phyloP scores from a whole-genome alignment of 64 coral and sea anemone genomes.

The Dendrophyllia cribrosa region DNA sequence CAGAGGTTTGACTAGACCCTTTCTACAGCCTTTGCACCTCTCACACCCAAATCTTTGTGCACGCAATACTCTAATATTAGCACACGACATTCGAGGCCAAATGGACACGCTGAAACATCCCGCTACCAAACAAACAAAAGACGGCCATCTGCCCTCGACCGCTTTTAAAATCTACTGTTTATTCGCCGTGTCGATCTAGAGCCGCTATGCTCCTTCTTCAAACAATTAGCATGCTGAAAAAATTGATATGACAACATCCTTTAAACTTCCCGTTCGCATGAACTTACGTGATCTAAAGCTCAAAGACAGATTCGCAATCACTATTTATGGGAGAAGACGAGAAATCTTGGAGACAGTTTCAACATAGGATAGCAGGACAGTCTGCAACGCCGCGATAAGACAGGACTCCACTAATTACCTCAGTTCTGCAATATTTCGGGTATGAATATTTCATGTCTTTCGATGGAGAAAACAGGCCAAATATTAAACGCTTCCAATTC shows the following conservation, averaged over 20 bases:
- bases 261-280: slow-evolving; percentile 10
- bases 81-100: background rate
- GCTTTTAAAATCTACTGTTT: slow-evolving; percentile 57
- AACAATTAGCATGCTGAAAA: slow-evolving; percentile 60
- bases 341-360: background rate
- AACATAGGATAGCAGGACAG: slow-evolving; percentile 39
- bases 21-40: slow-evolving; percentile 25
- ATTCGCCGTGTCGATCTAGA: slow-evolving; percentile 37
- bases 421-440: slow-evolving; percentile 92
- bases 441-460: slow-evolving; percentile 97
- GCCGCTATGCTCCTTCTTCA: slow-evolving; percentile 40
- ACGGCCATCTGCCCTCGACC: slow-evolving; percentile 60
- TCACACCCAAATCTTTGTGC: slow-evolving; percentile 13
- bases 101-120: slow-evolving; percentile 13
- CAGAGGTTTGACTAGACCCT: background rate
- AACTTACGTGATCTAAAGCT: slow-evolving; percentile 67
- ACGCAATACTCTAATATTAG: background rate
- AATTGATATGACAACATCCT: slow-evolving; percentile 36
- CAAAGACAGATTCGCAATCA: background rate
- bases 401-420: slow-evolving; percentile 76
- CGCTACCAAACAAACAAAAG: background rate
- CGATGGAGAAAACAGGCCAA: slow-evolving; percentile 93
- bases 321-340: slow-evolving; percentile 6
- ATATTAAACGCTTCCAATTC: slow-evolving; percentile 74
- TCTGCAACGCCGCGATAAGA: slow-evolving; percentile 2